A percentile compares a stretch with the other conserved stretches of the same genome.
phyloP scores from a whole-genome alignment of 2,113 vertebrate genomes.

The Syngnathus floridae region DNA sequence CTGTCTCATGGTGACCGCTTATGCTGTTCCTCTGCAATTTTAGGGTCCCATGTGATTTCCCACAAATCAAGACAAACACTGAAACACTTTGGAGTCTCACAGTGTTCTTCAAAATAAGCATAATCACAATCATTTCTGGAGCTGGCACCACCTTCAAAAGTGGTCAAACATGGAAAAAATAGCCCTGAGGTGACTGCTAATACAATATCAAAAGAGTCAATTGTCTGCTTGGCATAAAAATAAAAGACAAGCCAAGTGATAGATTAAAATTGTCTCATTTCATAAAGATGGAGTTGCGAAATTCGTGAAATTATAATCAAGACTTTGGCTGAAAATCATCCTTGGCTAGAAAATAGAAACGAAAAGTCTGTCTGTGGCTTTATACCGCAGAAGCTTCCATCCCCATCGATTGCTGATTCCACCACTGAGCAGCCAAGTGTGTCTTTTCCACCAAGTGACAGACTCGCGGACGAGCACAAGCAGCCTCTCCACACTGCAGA shows the following conservation, averaged over 20 bases:
- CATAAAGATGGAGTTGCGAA: conserved; percentile 26
- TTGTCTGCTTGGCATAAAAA: conserved; percentile 8
- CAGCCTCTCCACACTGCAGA: conserved; percentile 46
- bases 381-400: conserved; percentile 22
- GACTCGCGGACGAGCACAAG: conserved; percentile 56
- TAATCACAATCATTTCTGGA: conserved; percentile 13
- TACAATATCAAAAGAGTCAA: conserved; percentile 1
- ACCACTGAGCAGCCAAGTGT: conserved; percentile 57
- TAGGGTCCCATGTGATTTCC: conserved; percentile 19
- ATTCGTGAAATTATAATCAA: conserved; percentile 28
- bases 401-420: conserved; percentile 52
- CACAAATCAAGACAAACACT: conserved; percentile 11
- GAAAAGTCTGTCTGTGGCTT: conserved; percentile 8
- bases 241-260: conserved; percentile 4
- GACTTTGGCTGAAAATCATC: conserved; percentile 27
- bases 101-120: background rate
- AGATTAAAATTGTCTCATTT: conserved; percentile 23
- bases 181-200: background rate
- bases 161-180: background rate
- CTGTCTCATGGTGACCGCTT: background rate
- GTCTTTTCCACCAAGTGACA: conserved; percentile 66
- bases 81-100: background rate
- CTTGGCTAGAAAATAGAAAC: conserved; percentile 14
- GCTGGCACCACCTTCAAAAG: conserved; percentile 16
- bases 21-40: conserved; percentile 10